Evolutionary conservation across 1,140 invertebrate genomes (phyloP), one percentile per base, ranked within the genome.

Genomic region (Lineus longissimus): DNA sequence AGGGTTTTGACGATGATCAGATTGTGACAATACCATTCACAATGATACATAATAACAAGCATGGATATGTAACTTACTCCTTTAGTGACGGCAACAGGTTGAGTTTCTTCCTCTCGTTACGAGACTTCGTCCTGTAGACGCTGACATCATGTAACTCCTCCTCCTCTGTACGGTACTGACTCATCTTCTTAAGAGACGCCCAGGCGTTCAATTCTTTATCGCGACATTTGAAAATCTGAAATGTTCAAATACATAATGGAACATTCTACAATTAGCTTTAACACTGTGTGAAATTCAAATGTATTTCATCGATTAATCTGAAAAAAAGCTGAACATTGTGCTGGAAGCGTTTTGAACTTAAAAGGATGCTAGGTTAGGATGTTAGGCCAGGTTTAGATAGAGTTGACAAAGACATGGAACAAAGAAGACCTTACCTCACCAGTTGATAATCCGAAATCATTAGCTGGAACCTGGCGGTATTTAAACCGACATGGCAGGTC

Each of bases 181-280:
- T 85, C 11, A 92, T 88, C 82, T 93, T 95, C 80, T 94, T 96
- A 2, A 98, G 78, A 0, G 94, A 92, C 73, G 89, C 93, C 96
- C 96, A 98, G 67, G 87, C 87, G 75, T 98, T 98, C 2, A 99
- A 82, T 82, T 98, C 95, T 73, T 88, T 90, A 75, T 97, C 94
- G 76, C 94, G 89, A 40, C 93, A 92, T 72, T 87, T 81, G 63
- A 98, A 83, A 76, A 99, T 94, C 91, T 94, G 74, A 55, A 85
- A 82, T 68, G 62, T 70, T 31, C 41, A 47, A 54, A 55, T 55
- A 62, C 64, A 56, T 55, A 15, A 55, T 29, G 6, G 1, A 54
- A 6, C 1, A 7, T 1, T 43, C 19, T 25, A 7, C 9, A 27
- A 40, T 11, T 25, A 19, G 17, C 55, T 22, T 15, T 23, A 17